Evolutionary conservation across 2,113 vertebrate species (phyloP), one percentile per base, ranked within the genome.

Genomic region (Strigops habroptila): DNA sequence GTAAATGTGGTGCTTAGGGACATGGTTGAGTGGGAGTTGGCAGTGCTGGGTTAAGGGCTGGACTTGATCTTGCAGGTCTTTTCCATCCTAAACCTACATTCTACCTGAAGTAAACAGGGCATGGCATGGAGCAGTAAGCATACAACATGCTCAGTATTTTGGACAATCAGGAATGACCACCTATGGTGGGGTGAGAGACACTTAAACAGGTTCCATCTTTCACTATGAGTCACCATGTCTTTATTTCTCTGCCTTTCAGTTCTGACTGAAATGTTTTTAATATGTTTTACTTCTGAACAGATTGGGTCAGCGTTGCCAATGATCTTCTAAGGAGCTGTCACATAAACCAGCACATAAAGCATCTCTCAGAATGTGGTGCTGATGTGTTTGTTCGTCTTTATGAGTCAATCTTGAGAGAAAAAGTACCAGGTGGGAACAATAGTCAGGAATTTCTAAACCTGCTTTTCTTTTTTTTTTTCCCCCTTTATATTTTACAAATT

Each of bases 231-330:
- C 57, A 75, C 33, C 3, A 2, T 11, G 14, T 44, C 21, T 69
- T 77, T 63, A 12, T 71, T 94, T 68, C 10, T 77, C 4, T 44
- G n/a, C 78, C 80, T 95, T 77, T 69, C 48, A 35, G 18, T 55
- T 95, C 49, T 79, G 48, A 69, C 15, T n/a, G n/a, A n/a, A n/a
- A n/a, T n/a, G n/a, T n/a, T n/a, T 7, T 71, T 44, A 59, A 77
- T 33, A 77, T 82, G 11, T 91, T 97, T 60, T 60, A 15, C n/a
- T 95, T 70, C 78, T 81, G 69, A 76, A 94, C 92, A 99, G 99
- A 99, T 84, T 99, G 99, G 99, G 94, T 99, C 84, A 97, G 97
- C 55, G 90, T 99, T 97, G 99, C 99, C 92, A 99, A 99, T 97
- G 97, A 98, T 93, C 98, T 99, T 74, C 98, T 99, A 88, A 98